Evolutionary conservation across 2,113 vertebrate genomes (phyloP).

Genomic region (Tupaia tana): DNA sequence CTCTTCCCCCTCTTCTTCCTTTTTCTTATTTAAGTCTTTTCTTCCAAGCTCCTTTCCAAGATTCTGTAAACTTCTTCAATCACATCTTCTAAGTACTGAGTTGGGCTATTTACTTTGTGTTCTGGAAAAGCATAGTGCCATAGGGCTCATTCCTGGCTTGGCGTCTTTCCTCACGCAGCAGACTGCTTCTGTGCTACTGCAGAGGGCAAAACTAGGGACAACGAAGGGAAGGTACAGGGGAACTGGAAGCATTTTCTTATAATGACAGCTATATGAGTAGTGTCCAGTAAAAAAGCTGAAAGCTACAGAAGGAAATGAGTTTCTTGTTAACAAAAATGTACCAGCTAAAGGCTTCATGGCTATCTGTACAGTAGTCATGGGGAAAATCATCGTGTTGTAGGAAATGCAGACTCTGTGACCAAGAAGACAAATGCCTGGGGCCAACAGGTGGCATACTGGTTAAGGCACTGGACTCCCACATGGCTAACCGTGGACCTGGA

Average conservation of each 20-base stretch:
- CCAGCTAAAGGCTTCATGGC: not conserved
- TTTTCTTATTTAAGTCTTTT: not conserved
- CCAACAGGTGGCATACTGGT: too few species aligned
- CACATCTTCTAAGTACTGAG: not conserved
- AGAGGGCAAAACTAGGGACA: not conserved
- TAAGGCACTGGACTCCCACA: too few species aligned
- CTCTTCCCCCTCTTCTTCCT: not conserved
- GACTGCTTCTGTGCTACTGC: not conserved
- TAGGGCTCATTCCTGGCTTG: too few species aligned
- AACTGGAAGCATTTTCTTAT: not conserved
- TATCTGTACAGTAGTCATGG: not conserved
- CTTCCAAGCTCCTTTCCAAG: not conserved
- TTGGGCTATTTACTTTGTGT: rapidly evolving
- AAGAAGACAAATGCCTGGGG: not conserved
- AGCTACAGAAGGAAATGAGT: not conserved
- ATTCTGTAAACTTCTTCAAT: not conserved
- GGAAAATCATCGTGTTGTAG: not conserved
- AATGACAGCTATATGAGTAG: not conserved
- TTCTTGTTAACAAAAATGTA: not conserved
- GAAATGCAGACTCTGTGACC: not conserved
- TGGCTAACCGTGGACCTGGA: too few species aligned
- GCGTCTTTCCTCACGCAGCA: not conserved
- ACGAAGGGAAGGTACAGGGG: not conserved
- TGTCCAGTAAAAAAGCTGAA: not conserved
- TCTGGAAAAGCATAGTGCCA: too few species aligned